phyloP scores from a whole-genome alignment of 2,888 invertebrate genomes.

The Meteorus cinctellus region DNA sequence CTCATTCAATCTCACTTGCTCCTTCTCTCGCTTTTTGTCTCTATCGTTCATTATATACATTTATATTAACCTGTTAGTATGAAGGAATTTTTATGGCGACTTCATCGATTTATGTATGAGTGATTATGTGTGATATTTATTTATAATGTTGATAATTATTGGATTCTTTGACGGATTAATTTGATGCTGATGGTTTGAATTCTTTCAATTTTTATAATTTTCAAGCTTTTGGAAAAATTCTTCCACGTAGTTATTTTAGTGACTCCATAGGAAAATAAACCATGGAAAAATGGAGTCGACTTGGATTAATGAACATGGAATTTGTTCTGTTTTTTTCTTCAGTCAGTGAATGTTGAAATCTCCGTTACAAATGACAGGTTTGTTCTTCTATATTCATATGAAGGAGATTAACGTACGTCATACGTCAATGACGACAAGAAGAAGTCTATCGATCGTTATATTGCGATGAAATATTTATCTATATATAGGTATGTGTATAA shows the following conservation, averaged over 20 bases:
- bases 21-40: background rate
- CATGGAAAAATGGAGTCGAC: too few relatives aligned
- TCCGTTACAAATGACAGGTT: background rate
- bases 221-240: too few relatives aligned
- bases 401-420: slow-evolving; percentile 56
- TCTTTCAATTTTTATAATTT: too few relatives aligned
- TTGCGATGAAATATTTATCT: slow-evolving; percentile 50
- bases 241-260: too few relatives aligned
- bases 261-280: too few relatives aligned
- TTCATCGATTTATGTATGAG: background rate
- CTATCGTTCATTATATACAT: background rate
- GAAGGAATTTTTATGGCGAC: background rate
- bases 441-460: slow-evolving; percentile 43
- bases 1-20: background rate
- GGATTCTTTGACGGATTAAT: too few relatives aligned
- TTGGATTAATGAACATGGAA: too few relatives aligned
- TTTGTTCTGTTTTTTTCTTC: background rate
- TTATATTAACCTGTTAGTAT: background rate
- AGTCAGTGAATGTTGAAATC: background rate
- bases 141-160: background rate
- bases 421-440: slow-evolving; percentile 56
- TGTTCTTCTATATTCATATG: background rate
- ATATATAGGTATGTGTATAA: slow-evolving; percentile 36
- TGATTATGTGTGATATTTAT: background rate
- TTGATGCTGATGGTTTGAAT: too few relatives aligned